Percentiles rank a stretch among this genome's conserved stretches.
Conservation (phyloP, 2,113 vertebrate species). For the Puntigrus tetrazona region DNA sequence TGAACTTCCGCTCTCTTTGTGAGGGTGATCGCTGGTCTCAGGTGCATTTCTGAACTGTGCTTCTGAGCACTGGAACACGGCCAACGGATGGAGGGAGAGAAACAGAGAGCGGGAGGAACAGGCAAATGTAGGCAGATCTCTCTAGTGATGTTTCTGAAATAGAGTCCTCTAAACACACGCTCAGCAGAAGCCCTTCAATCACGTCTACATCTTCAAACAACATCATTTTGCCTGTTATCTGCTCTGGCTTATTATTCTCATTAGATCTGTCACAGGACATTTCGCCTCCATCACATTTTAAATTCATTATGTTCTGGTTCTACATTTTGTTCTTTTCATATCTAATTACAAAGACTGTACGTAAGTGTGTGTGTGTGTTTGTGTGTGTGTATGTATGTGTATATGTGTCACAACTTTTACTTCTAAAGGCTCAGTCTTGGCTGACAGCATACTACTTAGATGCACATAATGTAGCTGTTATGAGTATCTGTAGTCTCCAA, state of each 20-base stretch:
- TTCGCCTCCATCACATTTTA: conserved; percentile 15
- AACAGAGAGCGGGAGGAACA: background rate
- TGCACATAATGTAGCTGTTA: background rate
- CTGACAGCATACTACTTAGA: background rate
- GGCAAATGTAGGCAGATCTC: conserved; percentile 37
- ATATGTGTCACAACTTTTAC: background rate
- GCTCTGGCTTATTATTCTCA: conserved; percentile 65
- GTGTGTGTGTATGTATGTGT: no score
- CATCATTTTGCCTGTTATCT: conserved; percentile 36
- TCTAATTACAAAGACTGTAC: background rate
- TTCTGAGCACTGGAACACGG: conserved; percentile 13
- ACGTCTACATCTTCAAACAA: conserved; percentile 11
- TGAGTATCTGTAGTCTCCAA: background rate
- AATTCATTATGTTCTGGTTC: background rate
- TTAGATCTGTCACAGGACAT: conserved; percentile 55
- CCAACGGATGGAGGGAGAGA: background rate
- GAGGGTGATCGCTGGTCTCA: conserved; percentile 10
- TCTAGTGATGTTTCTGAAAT: conserved; percentile 29
- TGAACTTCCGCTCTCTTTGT: conserved; percentile 18
- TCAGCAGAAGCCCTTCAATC: conserved; percentile 30
- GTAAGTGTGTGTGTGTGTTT: no score
- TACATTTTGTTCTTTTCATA: background rate
- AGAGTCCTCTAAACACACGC: conserved; percentile 32
- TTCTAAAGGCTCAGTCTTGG: background rate
- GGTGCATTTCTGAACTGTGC: background rate